These are phyloP conservation scores for Tipula unca DNA, from an alignment of 2,888 invertebrate genomes.

Conservation along the genomic window DNA sequence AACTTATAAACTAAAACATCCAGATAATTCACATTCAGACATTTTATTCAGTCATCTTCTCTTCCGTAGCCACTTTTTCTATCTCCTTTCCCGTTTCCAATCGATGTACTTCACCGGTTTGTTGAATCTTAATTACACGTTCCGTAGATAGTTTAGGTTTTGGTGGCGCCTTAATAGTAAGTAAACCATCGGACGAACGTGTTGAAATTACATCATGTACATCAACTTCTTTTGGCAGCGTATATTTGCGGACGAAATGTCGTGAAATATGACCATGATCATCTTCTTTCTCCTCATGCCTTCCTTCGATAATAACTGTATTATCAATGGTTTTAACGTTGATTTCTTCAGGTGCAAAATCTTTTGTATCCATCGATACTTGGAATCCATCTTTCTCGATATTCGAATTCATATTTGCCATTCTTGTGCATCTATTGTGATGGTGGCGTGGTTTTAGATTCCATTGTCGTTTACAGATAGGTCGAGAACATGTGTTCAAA, in stretches of 20 bases:
- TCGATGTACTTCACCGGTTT: not conserved
- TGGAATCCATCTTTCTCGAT: conserved; percentile 60
- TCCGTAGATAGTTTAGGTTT: conserved; percentile 46
- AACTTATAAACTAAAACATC: not conserved
- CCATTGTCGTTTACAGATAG: not conserved
- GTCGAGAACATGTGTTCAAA: not conserved
- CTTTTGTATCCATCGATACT: conserved; percentile 58
- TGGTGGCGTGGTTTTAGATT: not conserved
- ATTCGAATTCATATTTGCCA: conserved; percentile 28
- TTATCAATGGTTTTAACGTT: conserved; percentile 59
- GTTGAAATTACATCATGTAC: conserved; percentile 56
- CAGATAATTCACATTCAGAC: no score
- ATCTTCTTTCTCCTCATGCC: conserved; percentile 56
- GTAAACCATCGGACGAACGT: conserved; percentile 64
- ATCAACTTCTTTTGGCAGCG: conserved; percentile 53
- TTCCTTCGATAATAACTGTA: conserved; percentile 57
- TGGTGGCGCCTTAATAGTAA: conserved; percentile 54
- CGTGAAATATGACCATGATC: conserved; percentile 59
- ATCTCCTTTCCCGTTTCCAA: not conserved
- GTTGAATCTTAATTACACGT: conserved; percentile 44
- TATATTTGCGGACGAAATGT: conserved; percentile 58
- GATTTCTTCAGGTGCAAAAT: conserved; percentile 61
- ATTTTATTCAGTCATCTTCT: not conserved
- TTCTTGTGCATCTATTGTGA: not conserved
- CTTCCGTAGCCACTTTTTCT: not conserved